phyloP scores from a whole-genome alignment of 2,797 vertebrate genomes.

The Argentina silus region DNA sequence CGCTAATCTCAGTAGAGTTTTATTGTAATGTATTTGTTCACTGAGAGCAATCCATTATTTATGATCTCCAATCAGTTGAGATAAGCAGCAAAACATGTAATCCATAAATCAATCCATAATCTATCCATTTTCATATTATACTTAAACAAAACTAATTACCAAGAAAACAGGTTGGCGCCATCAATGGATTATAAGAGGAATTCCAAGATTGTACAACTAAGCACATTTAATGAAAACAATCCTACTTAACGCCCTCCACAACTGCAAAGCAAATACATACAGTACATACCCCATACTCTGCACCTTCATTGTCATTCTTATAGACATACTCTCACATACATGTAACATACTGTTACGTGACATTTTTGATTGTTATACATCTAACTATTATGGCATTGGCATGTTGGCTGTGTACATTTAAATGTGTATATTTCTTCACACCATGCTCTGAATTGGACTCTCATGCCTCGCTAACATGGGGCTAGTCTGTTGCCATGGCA shows the following conservation, averaged over 20 bases:
- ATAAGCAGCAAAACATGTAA: background rate
- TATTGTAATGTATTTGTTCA: background rate
- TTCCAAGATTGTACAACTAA: background rate
- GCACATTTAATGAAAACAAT: background rate
- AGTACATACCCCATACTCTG: background rate
- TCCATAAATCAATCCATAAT: background rate
- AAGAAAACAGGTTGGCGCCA: background rate
- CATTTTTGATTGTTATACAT: background rate
- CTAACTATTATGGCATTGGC: slow-evolving; percentile 1
- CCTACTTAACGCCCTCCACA: background rate
- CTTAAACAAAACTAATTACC: background rate
- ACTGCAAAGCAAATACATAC: background rate
- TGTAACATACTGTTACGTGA: background rate
- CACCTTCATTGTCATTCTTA: background rate
- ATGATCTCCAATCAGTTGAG: background rate
- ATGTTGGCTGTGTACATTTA: slow-evolving; percentile 30
- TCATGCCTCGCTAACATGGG: slow-evolving; percentile 49
- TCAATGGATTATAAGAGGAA: background rate
- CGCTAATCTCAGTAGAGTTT: background rate
- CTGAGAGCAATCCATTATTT: background rate
- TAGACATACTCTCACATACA: background rate
- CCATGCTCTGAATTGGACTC: slow-evolving; percentile 48
- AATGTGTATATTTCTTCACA: slow-evolving; percentile 38
- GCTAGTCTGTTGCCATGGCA: slow-evolving; percentile 74
- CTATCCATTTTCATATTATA: background rate